phyloP scores from a whole-genome alignment of 2,888 invertebrate species.

The Morpho helenor region DNA sequence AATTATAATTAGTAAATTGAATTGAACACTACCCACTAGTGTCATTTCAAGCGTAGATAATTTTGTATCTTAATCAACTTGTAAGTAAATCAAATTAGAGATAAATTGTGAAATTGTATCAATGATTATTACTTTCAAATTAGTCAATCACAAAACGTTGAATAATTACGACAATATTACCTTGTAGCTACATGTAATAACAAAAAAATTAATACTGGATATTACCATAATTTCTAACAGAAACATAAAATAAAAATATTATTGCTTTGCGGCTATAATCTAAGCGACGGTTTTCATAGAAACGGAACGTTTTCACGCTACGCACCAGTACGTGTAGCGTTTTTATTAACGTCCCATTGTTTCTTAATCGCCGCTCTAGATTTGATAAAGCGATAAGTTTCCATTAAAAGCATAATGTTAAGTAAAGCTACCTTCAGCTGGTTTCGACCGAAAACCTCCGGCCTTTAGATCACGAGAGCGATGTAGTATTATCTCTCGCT shows the following conservation, averaged over 20 bases:
- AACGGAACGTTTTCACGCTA: conserved; percentile 60
- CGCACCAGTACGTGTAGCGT: conserved; percentile 50
- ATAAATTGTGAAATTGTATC: no score
- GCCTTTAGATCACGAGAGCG: conserved; percentile 53
- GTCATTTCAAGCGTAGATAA: no score
- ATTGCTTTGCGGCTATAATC: conserved; percentile 11
- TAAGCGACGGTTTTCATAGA: conserved; percentile 32
- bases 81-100: no score
- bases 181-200: no score
- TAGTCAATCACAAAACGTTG: no score
- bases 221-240: background rate
- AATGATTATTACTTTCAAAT: no score
- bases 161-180: no score
- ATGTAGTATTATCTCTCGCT: conserved; percentile 54
- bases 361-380: conserved; percentile 66
- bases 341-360: conserved; percentile 74
- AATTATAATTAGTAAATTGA: no score
- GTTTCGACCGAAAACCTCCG: conserved; percentile 38
- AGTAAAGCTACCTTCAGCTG: conserved; percentile 49
- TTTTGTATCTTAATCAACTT: no score
- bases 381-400: conserved; percentile 66
- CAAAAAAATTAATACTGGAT: background rate
- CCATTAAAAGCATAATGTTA: conserved; percentile 64
- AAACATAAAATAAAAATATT: conserved; percentile 12
- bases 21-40: no score